phyloP scores from a whole-genome alignment of 2,888 invertebrate genomes.

The Rotaria sp. region DNA sequence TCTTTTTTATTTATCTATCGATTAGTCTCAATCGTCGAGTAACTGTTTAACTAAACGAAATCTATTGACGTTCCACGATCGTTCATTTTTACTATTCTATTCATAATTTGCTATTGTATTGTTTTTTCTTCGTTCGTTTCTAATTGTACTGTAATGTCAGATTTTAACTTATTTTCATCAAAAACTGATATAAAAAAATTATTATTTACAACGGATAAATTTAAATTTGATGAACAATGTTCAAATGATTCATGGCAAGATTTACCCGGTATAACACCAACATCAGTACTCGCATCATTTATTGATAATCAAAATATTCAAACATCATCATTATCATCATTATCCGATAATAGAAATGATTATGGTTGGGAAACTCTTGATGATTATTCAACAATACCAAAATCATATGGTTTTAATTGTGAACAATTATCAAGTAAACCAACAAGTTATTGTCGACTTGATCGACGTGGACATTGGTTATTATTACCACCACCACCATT shows the following conservation, averaged over 20 bases:
- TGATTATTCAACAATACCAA: conserved; percentile 2
- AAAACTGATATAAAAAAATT: conserved; percentile 11
- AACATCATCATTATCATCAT: background rate
- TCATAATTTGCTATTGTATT: background rate
- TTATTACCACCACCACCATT: background rate
- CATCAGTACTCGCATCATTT: background rate
- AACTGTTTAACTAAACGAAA: background rate
- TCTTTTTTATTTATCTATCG: background rate
- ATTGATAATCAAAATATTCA: background rate
- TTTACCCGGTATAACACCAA: background rate
- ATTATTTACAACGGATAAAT: background rate
- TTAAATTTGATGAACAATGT: background rate
- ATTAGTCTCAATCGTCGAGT: background rate
- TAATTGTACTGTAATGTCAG: background rate
- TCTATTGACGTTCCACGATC: conserved; percentile 3
- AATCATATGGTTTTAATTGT: background rate
- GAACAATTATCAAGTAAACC: background rate
- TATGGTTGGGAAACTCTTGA: background rate
- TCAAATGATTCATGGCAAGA: conserved; percentile 8
- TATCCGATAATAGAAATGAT: background rate
- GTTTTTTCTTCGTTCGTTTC: background rate
- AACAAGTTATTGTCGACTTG: background rate
- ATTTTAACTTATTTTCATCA: conserved; percentile 6
- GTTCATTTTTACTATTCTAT: background rate
- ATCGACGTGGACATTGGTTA: conserved; percentile 2